These are phyloP conservation scores for Uropsilus gracilis DNA, from an alignment of 2,113 vertebrate genomes.

Conservation along the genomic window DNA sequence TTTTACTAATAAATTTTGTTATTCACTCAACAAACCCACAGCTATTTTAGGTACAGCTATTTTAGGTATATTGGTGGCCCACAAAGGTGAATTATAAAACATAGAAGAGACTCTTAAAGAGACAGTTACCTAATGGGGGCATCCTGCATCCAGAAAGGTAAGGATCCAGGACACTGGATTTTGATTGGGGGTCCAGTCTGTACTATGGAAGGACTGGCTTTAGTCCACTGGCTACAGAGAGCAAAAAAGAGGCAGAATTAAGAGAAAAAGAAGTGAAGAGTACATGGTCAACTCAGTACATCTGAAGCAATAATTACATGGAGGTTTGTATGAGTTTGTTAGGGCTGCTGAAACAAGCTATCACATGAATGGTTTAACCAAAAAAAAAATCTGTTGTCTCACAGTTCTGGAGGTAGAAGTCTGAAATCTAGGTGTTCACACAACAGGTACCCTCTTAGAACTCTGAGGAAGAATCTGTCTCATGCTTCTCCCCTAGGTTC, in stretches of 20 bases:
- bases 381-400: not conserved
- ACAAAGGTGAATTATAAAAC: not conserved
- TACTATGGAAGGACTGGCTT: not conserved
- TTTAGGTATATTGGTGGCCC: not conserved
- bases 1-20: slow-evolving; percentile 39
- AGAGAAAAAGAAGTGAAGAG: not conserved
- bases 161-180: not conserved
- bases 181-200: not conserved
- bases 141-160: not conserved
- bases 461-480: not conserved
- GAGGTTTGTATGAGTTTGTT: not conserved
- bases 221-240: not conserved
- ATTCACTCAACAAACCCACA: slow-evolving; percentile 47
- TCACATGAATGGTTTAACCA: not conserved
- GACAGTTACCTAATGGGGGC: not conserved
- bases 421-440: not conserved
- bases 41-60: not conserved
- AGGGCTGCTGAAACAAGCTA: not conserved
- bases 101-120: not conserved
- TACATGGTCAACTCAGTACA: not conserved
- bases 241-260: not conserved
- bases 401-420: not conserved
- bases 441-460: not conserved
- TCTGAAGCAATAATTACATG: not conserved
- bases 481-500: not conserved